Evolutionary conservation across 2,888 invertebrate species (phyloP).

Genomic region (Busseola fusca): DNA sequence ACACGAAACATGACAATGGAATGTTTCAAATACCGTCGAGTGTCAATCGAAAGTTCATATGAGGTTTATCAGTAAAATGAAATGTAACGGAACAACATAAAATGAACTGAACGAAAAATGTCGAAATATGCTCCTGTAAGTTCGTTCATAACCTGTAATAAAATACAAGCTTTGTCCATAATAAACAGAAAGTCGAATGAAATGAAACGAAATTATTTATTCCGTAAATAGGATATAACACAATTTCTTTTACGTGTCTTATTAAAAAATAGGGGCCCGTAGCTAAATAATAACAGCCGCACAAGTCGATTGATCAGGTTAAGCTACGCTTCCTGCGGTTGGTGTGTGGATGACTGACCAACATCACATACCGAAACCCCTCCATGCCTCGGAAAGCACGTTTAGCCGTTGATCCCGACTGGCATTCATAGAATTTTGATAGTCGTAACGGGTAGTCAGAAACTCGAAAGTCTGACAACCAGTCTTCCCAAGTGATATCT

Average conservation of each 20-base stretch:
- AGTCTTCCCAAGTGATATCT: too few relatives aligned
- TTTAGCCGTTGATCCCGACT: too few relatives aligned
- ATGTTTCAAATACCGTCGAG: conserved; percentile 18
- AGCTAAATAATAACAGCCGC: too few relatives aligned
- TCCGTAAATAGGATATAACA: background rate
- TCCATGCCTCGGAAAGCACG: too few relatives aligned
- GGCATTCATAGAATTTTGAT: too few relatives aligned
- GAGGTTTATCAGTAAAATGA: conserved; percentile 17
- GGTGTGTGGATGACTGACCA: too few relatives aligned
- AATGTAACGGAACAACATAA: conserved; percentile 10
- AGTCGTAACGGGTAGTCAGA: too few relatives aligned
- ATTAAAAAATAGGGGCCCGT: background rate
- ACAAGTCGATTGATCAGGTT: too few relatives aligned
- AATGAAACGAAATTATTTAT: background rate
- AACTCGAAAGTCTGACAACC: too few relatives aligned
- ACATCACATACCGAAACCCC: too few relatives aligned
- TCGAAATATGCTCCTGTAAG: background rate
- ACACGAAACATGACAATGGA: conserved; percentile 37
- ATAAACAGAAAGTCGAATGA: background rate
- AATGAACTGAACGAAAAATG: background rate
- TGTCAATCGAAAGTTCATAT: conserved; percentile 31
- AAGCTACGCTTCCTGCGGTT: too few relatives aligned
- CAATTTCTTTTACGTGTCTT: background rate
- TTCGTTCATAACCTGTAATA: background rate
- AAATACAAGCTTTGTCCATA: background rate